Percentiles rank a stretch among this genome's conserved stretches.
Conservation (phyloP, 2,888 invertebrate genomes). For the Stenodera caucasica region DNA sequence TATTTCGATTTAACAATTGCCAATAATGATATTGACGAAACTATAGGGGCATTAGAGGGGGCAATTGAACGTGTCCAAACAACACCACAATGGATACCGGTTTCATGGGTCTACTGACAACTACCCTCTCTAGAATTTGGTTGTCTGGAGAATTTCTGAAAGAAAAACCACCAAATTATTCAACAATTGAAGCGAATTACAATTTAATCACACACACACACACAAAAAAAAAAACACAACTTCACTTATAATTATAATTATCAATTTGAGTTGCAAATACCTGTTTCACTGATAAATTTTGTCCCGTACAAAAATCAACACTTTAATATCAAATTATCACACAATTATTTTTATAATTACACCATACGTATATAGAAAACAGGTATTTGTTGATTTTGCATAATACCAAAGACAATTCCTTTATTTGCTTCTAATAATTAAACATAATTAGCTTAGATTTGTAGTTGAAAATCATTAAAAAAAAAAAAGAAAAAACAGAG, state of each 20-base stretch:
- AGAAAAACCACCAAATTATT: background rate
- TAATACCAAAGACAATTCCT: background rate
- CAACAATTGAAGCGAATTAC: constrained; percentile 11
- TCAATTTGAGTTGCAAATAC: background rate
- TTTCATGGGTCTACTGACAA: constrained; percentile 95
- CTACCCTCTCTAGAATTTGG: constrained; percentile 52
- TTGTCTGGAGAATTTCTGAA: constrained; percentile 46
- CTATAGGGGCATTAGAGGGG: constrained; percentile 88
- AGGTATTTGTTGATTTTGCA: background rate
- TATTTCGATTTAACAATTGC: constrained; percentile 98
- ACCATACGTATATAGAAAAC: background rate
- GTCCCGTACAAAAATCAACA: background rate
- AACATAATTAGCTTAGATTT: background rate
- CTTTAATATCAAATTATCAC: constrained; percentile 5
- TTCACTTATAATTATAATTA: background rate
- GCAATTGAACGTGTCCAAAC: constrained; percentile 89
- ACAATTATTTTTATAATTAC: background rate
- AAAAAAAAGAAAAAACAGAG: background rate
- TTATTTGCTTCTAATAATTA: background rate
- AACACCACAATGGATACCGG: constrained; percentile 96
- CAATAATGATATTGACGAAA: constrained; percentile 99
- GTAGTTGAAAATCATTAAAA: background rate
- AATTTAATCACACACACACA: constrained; percentile 4
- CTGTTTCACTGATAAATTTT: background rate
- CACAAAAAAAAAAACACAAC: constrained; percentile 7